These are phyloP conservation scores for Cabera pusaria DNA, from an alignment of 2,888 invertebrate genomes.

Conservation along the genomic window DNA sequence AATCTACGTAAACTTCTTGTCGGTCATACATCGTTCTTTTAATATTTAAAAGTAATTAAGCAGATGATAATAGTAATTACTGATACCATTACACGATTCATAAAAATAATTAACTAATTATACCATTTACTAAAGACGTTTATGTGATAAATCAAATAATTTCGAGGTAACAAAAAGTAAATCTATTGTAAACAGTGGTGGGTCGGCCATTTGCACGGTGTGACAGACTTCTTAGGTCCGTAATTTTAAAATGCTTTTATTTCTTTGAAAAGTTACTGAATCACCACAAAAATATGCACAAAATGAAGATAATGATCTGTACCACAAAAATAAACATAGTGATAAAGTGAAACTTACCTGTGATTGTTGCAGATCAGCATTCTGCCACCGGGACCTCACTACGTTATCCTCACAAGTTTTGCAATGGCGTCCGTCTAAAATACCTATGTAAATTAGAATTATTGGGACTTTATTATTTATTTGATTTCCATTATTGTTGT, in stretches of 20 bases:
- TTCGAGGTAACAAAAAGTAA: conserved; percentile 53
- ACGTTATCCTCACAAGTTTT: conserved; percentile 71
- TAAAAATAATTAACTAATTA: conserved; percentile 60
- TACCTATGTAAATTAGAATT: conserved; percentile 60
- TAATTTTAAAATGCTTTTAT: conserved; percentile 70
- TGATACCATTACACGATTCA: conserved; percentile 27
- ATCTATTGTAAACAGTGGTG: conserved; percentile 85
- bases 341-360: conserved; percentile 73
- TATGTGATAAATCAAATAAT: conserved; percentile 44
- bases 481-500: conserved; percentile 36
- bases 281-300: conserved; percentile 68
- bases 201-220: conserved; percentile 88
- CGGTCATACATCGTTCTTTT: conserved; percentile 55
- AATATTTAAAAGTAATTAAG: conserved; percentile 33
- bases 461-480: conserved; percentile 52
- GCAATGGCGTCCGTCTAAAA: conserved; percentile 78
- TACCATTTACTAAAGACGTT: conserved; percentile 30
- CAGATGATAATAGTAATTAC: conserved; percentile 17
- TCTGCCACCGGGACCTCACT: conserved; percentile 77
- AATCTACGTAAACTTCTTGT: conserved; percentile 34
- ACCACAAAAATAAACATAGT: conserved; percentile 60
- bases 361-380: conserved; percentile 79
- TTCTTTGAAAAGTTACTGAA: conserved; percentile 73
- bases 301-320: conserved; percentile 53
- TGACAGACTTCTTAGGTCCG: conserved; percentile 86